A percentile compares a stretch with the other conserved stretches of the same genome.
Evolutionary conservation across 2,888 invertebrate species (phyloP).

Genomic region (Alentia gelatinosa): DNA sequence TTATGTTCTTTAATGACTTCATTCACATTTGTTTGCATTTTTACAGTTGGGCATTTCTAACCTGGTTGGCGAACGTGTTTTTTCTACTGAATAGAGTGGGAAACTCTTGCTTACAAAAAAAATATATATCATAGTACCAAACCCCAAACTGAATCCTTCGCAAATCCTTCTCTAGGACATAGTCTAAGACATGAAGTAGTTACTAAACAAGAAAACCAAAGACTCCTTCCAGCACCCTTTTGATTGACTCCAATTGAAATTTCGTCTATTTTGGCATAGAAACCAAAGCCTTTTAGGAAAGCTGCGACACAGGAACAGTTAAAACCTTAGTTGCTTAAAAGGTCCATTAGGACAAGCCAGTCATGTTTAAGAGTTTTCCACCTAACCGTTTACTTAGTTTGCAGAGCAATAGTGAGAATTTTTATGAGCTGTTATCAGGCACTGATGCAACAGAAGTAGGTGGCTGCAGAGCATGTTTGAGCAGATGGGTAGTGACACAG

Average conservation of each 20-base stretch:
- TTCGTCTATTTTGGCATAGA: too few relatives aligned
- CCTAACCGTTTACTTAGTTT: constrained; percentile 39
- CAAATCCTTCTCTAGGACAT: too few relatives aligned
- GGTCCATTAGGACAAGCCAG: too few relatives aligned
- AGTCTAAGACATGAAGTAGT: too few relatives aligned
- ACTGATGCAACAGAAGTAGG: background rate
- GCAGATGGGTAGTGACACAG: background rate
- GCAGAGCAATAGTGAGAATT: constrained; percentile 7
- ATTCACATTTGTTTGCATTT: constrained; percentile 52
- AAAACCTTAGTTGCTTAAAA: too few relatives aligned
- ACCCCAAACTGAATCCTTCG: too few relatives aligned
- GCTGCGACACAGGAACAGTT: too few relatives aligned
- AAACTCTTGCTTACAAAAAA: constrained; percentile 35
- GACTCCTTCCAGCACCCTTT: too few relatives aligned
- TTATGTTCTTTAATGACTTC: constrained; percentile 32
- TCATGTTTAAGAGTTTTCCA: constrained; percentile 26
- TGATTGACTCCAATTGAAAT: too few relatives aligned
- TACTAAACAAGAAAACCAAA: too few relatives aligned
- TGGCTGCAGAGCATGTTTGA: background rate
- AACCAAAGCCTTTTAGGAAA: too few relatives aligned
- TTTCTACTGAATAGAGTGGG: background rate
- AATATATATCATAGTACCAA: too few relatives aligned
- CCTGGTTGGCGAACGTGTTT: background rate
- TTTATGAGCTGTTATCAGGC: background rate
- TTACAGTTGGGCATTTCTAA: constrained; percentile 51